Conservation (phyloP, 2,888 invertebrate genomes). For the Branchinecta sandiegonensis region DNA sequence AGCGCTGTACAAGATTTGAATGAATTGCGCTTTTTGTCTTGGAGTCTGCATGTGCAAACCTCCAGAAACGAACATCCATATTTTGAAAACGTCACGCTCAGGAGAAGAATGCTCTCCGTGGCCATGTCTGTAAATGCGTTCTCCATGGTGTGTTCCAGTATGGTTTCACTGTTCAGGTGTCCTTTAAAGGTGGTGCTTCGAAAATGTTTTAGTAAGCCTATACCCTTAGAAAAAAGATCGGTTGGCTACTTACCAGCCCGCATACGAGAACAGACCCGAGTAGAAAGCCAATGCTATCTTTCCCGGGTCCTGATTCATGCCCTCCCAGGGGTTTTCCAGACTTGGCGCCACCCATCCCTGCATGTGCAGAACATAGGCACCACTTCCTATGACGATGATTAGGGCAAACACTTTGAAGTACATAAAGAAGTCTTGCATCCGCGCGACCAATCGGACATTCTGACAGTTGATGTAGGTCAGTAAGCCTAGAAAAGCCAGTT, state of each 20-base stretch:
- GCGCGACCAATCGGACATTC: constrained; percentile 36
- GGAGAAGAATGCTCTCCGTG: too few relatives aligned
- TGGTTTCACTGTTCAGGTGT: too few relatives aligned
- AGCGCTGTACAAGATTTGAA: too few relatives aligned
- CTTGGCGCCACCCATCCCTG: constrained; percentile 29
- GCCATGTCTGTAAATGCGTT: too few relatives aligned
- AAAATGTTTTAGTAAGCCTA: too few relatives aligned
- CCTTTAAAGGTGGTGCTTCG: too few relatives aligned
- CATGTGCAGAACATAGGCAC: constrained; percentile 33
- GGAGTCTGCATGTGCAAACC: too few relatives aligned
- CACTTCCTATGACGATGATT: constrained; percentile 35
- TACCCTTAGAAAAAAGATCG: too few relatives aligned
- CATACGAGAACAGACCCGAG: constrained; percentile 38
- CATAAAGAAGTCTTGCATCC: constrained; percentile 37
- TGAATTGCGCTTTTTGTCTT: too few relatives aligned
- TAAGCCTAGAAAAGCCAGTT: constrained; percentile 33
- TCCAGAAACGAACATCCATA: too few relatives aligned
- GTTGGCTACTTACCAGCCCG: constrained; percentile 34
- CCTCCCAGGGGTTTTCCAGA: constrained; percentile 30
- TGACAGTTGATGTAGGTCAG: constrained; percentile 36
- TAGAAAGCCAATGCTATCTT: constrained; percentile 33
- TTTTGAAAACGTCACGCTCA: too few relatives aligned
- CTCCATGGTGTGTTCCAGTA: too few relatives aligned
- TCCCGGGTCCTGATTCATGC: constrained; percentile 43
- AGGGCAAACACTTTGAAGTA: constrained; percentile 35